Base-by-base conservation (phyloP, 2,888 invertebrate genomes). In the Coronaproctus castanopsis region DNA sequence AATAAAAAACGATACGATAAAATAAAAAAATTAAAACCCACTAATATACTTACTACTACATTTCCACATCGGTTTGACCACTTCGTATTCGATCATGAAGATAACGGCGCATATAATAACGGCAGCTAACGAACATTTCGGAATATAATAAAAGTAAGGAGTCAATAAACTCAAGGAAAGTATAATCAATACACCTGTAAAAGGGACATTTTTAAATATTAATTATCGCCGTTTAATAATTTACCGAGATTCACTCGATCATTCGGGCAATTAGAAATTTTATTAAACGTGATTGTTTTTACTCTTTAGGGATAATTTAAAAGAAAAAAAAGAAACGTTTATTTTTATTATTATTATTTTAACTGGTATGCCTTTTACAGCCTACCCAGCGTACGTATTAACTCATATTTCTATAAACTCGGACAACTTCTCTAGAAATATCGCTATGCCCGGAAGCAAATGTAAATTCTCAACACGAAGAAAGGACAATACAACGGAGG, bases 41-140 rank as follows among this genome's bases (percentile, higher is more conserved):
- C n/a, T n/a, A n/a, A 36, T 14, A 21, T 59, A 68, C 65, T 81
- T 79, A 63, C 85, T 81, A 63, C 83, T 83, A 1, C 87, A 86
- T 18, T 81, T 79, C 88, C 88, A 89, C 79, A 88, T 82, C 0
- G 87, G 84, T 66, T 85, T 84, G 1, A 88, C 81, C 67, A 79
- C 80, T 75, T 87, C 87, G 70, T 87, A 89, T 72, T 91, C 90
- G 68, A 91, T 88, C 90, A 91, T 91, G 73, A 88, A 89, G 70
- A 93, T 83, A 63, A 95, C 93, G 65, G 95, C 93, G 70, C 88
- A 87, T 65, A 95, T 92, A 62, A 95, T 92, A 54, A 95, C 91
- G 2, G 91, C 89, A 48, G 90, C 89, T 20, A 95, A 74, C 0
- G 90, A 84, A 89, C 85, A 73, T 73, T 88, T 88, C 0, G 90